Conservation (phyloP, 2,888 invertebrate species). For the Drosophila mimica region DNA sequence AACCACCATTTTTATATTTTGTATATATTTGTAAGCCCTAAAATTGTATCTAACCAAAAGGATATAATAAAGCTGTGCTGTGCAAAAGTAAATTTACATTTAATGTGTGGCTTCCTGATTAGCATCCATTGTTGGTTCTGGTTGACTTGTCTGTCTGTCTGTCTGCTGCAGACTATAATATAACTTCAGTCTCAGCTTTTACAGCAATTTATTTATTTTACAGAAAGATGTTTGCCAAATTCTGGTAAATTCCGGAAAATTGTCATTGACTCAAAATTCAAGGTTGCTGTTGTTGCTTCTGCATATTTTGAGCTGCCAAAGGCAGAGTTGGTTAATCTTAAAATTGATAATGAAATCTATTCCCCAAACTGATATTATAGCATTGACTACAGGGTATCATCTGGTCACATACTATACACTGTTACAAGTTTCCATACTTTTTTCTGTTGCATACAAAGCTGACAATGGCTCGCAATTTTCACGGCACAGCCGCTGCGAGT, state of each 20-base stretch:
- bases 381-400: neutral
- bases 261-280: neutral
- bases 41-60: neutral
- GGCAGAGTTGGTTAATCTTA: neutral
- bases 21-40: neutral
- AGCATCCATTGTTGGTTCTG: neutral
- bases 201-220: neutral
- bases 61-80: neutral
- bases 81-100: neutral
- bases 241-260: neutral
- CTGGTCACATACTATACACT: neutral
- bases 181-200: neutral
- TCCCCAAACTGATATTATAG: neutral
- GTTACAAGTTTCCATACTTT: neutral
- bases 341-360: neutral
- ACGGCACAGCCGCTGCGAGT: conserved; percentile 56
- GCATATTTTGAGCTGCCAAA: too few species aligned
- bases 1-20: conserved; percentile 4
- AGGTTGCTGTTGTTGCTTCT: neutral
- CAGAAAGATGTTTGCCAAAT: neutral
- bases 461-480: conserved; percentile 74
- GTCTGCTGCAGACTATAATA: neutral
- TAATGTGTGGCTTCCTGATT: neutral
- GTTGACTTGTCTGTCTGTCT: neutral
- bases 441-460: conserved; percentile 46